Evolutionary conservation across 2,888 invertebrate species (phyloP).

Genomic region (Leptinotarsa tumamoca): DNA sequence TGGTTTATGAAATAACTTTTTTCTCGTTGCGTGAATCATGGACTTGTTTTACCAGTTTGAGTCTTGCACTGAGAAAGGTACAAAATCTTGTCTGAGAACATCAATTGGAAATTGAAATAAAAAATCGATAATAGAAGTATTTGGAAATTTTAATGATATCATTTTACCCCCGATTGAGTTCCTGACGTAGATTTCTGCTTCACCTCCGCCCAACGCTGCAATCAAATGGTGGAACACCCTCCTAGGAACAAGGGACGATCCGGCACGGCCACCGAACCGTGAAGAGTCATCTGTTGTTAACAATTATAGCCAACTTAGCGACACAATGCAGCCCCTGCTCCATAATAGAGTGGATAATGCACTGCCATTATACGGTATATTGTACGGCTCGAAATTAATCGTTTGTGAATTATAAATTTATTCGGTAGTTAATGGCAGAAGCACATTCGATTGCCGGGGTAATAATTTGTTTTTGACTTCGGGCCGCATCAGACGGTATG

Average conservation of each 20-base stretch:
- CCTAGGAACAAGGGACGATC: constrained; percentile 8
- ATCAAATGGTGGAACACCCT: constrained; percentile 31
- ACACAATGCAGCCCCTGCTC: constrained; percentile 64
- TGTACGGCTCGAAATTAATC: constrained; percentile 63
- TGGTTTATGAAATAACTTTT: too few species aligned
- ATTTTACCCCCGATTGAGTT: not conserved
- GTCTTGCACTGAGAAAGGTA: too few species aligned
- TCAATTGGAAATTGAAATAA: too few species aligned
- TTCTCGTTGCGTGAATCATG: too few species aligned
- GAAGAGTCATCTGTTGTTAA: constrained; percentile 66
- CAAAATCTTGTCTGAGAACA: too few species aligned
- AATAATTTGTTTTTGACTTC: constrained; percentile 38
- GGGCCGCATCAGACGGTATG: constrained; percentile 1
- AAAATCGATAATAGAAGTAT: too few species aligned
- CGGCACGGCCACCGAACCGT: constrained; percentile 54
- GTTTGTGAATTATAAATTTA: constrained; percentile 66
- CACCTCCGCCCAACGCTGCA: constrained; percentile 28
- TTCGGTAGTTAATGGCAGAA: constrained; percentile 56
- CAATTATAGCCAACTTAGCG: constrained; percentile 67
- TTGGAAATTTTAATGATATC: too few species aligned
- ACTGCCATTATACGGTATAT: constrained; percentile 62
- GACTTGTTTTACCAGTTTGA: too few species aligned
- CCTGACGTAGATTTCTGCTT: not conserved
- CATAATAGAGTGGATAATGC: constrained; percentile 64
- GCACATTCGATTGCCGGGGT: constrained; percentile 49